Evolutionary conservation across 2,888 invertebrate species (phyloP).

Genomic region (Drosophila mulleri): DNA sequence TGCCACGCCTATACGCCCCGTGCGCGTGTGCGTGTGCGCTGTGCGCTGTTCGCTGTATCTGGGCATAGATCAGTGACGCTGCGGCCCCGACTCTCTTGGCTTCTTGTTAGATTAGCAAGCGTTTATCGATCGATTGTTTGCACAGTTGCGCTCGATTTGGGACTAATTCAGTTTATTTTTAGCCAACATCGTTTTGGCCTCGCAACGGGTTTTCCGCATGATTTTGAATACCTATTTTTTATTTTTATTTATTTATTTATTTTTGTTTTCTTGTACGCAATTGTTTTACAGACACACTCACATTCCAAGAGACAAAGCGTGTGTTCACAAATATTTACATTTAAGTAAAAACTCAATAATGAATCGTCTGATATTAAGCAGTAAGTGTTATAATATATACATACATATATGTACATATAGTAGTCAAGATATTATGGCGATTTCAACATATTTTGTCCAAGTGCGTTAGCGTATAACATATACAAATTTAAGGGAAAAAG

Average conservation of each 20-base stretch:
- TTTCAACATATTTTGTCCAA: conserved; percentile 22
- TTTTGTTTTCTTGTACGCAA: conserved; percentile 18
- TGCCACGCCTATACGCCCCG: conserved; percentile 35
- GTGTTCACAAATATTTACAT: conserved; percentile 36
- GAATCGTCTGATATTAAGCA: conserved; percentile 7
- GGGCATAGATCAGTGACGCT: conserved; percentile 37
- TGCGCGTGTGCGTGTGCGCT: neutral
- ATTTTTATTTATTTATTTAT: too few relatives aligned
- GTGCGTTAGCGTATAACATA: conserved; percentile 37
- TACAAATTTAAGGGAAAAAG: neutral
- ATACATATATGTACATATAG: neutral
- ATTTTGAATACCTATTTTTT: conserved; percentile 27
- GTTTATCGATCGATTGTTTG: conserved; percentile 64
- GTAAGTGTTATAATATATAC: conserved; percentile 12
- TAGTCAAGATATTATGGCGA: conserved; percentile 12
- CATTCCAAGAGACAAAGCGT: conserved; percentile 6
- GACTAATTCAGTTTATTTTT: conserved; percentile 60
- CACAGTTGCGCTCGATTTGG: conserved; percentile 60
- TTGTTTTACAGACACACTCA: conserved; percentile 27
- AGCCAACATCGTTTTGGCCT: conserved; percentile 57
- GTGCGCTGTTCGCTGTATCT: conserved; percentile 23
- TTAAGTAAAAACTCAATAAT: conserved; percentile 9
- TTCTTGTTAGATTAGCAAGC: conserved; percentile 8
- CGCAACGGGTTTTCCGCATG: conserved; percentile 32
- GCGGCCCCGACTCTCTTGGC: neutral